Percentiles rank a stretch among this genome's conserved stretches.
Evolutionary conservation across 2,113 vertebrate genomes (phyloP).

Genomic region (Caretta caretta): DNA sequence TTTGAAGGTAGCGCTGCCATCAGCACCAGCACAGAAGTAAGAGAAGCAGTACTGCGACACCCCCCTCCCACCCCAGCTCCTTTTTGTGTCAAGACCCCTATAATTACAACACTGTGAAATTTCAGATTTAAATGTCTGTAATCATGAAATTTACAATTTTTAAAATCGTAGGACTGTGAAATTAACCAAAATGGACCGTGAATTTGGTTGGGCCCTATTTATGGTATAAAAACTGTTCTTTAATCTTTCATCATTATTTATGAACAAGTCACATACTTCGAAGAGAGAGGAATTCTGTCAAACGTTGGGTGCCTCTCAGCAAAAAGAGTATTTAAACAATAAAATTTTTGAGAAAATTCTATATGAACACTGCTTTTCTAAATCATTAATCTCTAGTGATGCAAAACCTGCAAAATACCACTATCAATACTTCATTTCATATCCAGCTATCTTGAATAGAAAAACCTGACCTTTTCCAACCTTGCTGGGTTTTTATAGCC

Average conservation of each 20-base stretch:
- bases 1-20: no score
- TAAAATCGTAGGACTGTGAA: no score
- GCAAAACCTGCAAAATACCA: background rate
- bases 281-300: background rate
- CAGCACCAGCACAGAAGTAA: no score
- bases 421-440: background rate
- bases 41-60: no score
- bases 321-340: background rate
- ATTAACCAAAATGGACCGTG: no score
- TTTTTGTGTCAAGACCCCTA: no score
- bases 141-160: no score
- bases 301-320: background rate
- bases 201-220: no score
- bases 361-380: background rate
- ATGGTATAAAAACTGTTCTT: background rate
- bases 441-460: background rate
- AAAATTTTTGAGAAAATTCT: background rate
- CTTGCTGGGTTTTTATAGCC: background rate
- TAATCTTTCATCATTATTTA: background rate
- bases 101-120: no score
- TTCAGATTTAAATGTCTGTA: no score
- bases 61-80: no score
- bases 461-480: background rate
- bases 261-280: background rate
- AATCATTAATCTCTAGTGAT: background rate